Evolutionary conservation across 2,113 vertebrate genomes (phyloP), one percentile per base, ranked within the genome.

Genomic region (Dendropsophus ebraccatus): DNA sequence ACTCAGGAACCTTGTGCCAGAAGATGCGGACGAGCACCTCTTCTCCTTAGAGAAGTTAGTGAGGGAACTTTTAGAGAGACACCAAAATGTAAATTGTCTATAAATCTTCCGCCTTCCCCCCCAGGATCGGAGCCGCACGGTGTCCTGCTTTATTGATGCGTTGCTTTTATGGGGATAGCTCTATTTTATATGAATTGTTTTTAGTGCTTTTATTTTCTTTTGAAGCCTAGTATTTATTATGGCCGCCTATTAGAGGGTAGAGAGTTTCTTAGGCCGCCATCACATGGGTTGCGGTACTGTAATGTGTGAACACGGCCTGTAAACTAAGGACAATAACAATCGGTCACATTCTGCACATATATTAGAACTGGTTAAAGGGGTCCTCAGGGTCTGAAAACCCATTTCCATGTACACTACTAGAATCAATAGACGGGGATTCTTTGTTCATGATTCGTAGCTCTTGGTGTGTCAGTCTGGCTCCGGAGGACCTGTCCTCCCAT

Each of bases 1-100:
- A 52, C 91, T 99, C 49, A 95, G 98, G 86, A 93, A 89, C 28
- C 93, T 97, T 1, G 92, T 97, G 25, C 98, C 98, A 0, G 97
- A 99, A 91, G 96, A 98, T 11, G 92, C 80, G 19, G 98, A 99
- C 13, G 90, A 96, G 28, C 98, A 99, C 89, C 94, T 99, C 86
- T 99, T 99, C 91, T 95, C 95, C 87, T 91, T 99, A 65, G 98
- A 99, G 92, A 94, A 91, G 45, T 91, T 97, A 83, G 98, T 99
- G 87, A 97, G 92, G 83, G 92, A 96, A 83, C 93, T 95, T 87
- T 86, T 97, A 56, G 89, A 92, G 91, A 89, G 88, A 89, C 90
- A 91, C 85, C 90, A 91, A 50, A 90, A 89, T 12, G 56, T 92
- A 13, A 92, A 89, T 0, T 81, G 49, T 81, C 60, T 86, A 86